Evolutionary conservation across 2,888 invertebrate species (phyloP), one percentile per base, ranked within the genome.

Genomic region (Ferdinandea cuprea): DNA sequence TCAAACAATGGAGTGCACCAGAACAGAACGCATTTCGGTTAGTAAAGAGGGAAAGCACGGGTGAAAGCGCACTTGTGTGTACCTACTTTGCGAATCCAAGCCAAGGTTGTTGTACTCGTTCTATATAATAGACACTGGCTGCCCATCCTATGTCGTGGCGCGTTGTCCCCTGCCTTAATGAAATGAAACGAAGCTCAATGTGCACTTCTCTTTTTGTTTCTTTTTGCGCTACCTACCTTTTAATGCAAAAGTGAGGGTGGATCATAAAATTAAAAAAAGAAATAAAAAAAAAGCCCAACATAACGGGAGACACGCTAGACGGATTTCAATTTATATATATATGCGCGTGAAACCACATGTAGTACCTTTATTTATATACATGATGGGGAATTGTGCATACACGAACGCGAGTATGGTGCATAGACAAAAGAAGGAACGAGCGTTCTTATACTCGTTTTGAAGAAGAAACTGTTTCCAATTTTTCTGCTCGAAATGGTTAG

Each of bases 81-180:
- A 72, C 83, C 83, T 83, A 83, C 68, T 83, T 83, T 77, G 72
- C 77, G 77, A 83, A 83, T 77, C 77, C 83, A 40, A 83, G 83
- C 83, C 83, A 83, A 83, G 83, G 83, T 83, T 83, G 77, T 83
- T 83, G 83, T 83, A 72, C 77, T 77, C 83, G 83, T 83, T 83
- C 83, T 83, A 83, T 77, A 83, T 83, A 83, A 72, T 30, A 68
- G 56, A 76, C 72, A 71, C 72, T 76, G 61, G 73, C 61, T 50
- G 28, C 19, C 61, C 61, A 19, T 68, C 25, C 69, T 40, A 21
- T 54, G 40, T 61, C n/a, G 25, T n/a, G n/a, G n/a, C n/a, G n/a
- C n/a, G n/a, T n/a, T n/a, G n/a, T n/a, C n/a, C n/a, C n/a, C n/a
- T n/a, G 28, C 52, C 15, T 54, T 17, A 46, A 9, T 54, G 48